Evolutionary conservation across 2,797 vertebrate genomes (phyloP).

Genomic region (Rhinoraja longicauda): DNA sequence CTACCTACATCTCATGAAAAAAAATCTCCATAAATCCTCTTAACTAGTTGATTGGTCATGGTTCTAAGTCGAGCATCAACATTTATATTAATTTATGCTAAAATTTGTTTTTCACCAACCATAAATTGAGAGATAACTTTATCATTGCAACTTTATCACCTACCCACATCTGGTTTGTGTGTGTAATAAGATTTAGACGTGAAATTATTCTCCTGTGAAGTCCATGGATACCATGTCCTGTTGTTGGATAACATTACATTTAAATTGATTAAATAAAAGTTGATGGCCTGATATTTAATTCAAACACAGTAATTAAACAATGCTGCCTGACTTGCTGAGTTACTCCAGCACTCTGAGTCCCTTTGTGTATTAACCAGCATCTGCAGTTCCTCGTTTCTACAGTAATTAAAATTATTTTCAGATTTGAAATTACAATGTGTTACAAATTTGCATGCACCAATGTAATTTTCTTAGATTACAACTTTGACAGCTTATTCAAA

Average conservation of each 20-base stretch:
- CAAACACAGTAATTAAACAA: too few species aligned
- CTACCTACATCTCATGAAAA: too few species aligned
- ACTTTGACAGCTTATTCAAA: background rate
- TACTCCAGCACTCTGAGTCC: too few species aligned
- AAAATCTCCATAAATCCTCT: too few species aligned
- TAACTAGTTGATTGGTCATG: background rate
- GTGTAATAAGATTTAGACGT: background rate
- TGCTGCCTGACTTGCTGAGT: too few species aligned
- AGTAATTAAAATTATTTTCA: too few species aligned
- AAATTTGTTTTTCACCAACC: background rate
- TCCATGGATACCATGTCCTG: too few species aligned
- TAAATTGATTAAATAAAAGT: background rate
- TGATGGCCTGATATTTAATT: too few species aligned
- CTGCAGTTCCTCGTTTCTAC: too few species aligned
- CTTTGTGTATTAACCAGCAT: too few species aligned
- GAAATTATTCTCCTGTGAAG: background rate
- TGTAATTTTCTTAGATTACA: background rate
- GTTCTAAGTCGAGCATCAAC: background rate
- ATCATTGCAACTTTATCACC: too few species aligned
- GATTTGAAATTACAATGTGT: background rate
- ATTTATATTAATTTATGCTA: background rate
- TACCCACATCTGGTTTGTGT: background rate
- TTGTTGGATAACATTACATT: background rate
- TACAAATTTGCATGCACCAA: background rate
- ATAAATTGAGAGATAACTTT: background rate